Percentiles rank a stretch among this genome's conserved stretches.
These are phyloP conservation scores for Agrilus biguttatus DNA, from an alignment of 2,888 invertebrate species.

Conservation along the genomic window DNA sequence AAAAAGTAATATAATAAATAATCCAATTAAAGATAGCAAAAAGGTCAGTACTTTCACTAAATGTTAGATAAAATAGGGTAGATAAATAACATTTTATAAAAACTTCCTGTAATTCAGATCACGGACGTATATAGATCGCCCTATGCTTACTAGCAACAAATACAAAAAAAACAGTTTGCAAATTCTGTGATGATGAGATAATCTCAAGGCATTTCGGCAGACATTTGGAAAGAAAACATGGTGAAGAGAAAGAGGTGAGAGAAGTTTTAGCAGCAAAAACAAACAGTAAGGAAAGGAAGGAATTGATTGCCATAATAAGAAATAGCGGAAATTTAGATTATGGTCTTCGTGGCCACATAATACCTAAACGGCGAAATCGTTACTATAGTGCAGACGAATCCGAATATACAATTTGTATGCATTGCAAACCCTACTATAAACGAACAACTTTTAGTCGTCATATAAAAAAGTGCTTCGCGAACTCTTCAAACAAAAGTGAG, in stretches of 20 bases:
- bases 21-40: too few relatives aligned
- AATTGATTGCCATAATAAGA: background rate
- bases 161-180: background rate
- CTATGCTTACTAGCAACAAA: background rate
- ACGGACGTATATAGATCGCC: background rate
- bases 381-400: background rate
- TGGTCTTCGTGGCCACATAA: background rate
- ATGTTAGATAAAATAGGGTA: too few relatives aligned
- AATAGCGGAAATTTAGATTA: constrained; percentile 1
- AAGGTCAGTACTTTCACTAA: too few relatives aligned
- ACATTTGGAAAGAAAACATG: background rate
- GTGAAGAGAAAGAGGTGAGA: background rate
- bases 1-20: too few relatives aligned
- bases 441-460: constrained; percentile 1
- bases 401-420: constrained; percentile 3
- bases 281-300: background rate
- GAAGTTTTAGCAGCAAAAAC: background rate
- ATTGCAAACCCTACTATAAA: constrained; percentile 3
- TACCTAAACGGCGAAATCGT: background rate
- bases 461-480: constrained; percentile 1
- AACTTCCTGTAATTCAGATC: too few relatives aligned
- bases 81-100: too few relatives aligned
- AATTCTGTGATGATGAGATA: constrained; percentile 1
- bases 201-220: background rate
- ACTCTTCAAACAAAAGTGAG: background rate